A percentile compares a stretch with the other conserved stretches of the same genome.
Conservation (phyloP, 2,113 vertebrate genomes). For the Mormyrus lacerda region DNA sequence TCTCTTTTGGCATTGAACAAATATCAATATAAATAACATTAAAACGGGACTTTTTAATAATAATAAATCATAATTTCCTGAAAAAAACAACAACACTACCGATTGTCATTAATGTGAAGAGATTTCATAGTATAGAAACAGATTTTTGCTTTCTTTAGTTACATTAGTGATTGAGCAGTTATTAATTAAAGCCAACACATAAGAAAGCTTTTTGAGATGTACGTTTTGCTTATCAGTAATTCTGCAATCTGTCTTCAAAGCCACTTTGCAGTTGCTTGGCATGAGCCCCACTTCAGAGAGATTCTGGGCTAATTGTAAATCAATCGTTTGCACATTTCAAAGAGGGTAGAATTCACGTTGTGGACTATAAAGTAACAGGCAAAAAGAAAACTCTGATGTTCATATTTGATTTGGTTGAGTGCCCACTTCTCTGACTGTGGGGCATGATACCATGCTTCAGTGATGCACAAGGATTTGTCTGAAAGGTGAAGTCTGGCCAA, state of each 20-base stretch:
- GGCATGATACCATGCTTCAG: background rate
- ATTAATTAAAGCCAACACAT: background rate
- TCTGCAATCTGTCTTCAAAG: conserved; percentile 56
- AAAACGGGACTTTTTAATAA: background rate
- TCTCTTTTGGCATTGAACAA: background rate
- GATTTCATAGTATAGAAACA: background rate
- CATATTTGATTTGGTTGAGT: background rate
- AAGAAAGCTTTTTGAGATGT: background rate
- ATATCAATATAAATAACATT: background rate
- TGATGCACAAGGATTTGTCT: background rate
- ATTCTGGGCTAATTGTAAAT: conserved; percentile 19
- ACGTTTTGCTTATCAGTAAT: background rate
- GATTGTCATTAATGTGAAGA: background rate
- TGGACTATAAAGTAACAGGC: conserved; percentile 21
- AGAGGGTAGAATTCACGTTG: conserved; percentile 24
- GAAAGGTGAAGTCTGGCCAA: background rate
- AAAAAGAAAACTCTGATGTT: conserved; percentile 15
- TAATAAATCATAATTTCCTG: background rate
- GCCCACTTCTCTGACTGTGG: background rate
- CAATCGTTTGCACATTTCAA: conserved; percentile 37
- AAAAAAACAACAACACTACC: background rate
- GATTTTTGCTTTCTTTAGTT: background rate
- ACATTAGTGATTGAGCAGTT: background rate
- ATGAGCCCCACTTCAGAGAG: conserved; percentile 57
- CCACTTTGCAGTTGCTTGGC: conserved; percentile 22